Conservation (phyloP, 2,113 vertebrate genomes). For the Alligator mississippiensis region DNA sequence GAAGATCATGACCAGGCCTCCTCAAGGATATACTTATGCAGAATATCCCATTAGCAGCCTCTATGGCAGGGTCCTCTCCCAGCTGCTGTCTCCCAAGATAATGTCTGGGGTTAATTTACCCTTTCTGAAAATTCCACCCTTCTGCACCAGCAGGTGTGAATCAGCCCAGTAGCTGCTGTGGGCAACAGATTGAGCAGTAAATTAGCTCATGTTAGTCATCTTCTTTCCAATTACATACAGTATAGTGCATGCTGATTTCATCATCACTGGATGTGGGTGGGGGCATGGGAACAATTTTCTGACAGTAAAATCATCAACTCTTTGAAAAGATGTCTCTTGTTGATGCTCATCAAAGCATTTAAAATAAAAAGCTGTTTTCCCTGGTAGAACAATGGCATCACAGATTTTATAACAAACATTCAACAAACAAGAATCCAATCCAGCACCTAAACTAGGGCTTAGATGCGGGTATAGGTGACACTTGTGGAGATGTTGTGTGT, state of each 20-base stretch:
- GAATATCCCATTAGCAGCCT: accelerated
- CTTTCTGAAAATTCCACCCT: background rate
- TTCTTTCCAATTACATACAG: conserved; percentile 43
- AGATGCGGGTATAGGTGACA: conserved; percentile 22
- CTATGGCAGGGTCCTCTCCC: background rate
- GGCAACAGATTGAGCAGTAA: conserved; percentile 56
- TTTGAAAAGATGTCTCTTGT: conserved; percentile 59
- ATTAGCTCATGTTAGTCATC: conserved; percentile 69
- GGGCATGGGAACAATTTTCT: conserved; percentile 60
- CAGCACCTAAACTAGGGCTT: conserved; percentile 22
- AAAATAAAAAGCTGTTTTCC: conserved; percentile 65
- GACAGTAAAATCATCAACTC: conserved; percentile 66
- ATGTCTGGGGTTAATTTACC: background rate
- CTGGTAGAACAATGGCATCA: conserved; percentile 60
- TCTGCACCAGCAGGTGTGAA: conserved; percentile 22
- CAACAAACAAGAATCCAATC: conserved; percentile 36
- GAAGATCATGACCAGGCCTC: background rate
- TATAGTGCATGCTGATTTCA: conserved; percentile 62
- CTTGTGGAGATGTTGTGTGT: background rate
- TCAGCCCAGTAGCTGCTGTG: conserved; percentile 45
- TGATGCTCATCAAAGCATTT: conserved; percentile 57
- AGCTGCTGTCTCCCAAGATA: background rate
- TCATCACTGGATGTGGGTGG: conserved; percentile 70
- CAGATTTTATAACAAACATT: conserved; percentile 65
- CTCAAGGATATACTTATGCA: background rate